phyloP scores from a whole-genome alignment of 1,140 invertebrate genomes.

The Hypothenemus hampei region DNA sequence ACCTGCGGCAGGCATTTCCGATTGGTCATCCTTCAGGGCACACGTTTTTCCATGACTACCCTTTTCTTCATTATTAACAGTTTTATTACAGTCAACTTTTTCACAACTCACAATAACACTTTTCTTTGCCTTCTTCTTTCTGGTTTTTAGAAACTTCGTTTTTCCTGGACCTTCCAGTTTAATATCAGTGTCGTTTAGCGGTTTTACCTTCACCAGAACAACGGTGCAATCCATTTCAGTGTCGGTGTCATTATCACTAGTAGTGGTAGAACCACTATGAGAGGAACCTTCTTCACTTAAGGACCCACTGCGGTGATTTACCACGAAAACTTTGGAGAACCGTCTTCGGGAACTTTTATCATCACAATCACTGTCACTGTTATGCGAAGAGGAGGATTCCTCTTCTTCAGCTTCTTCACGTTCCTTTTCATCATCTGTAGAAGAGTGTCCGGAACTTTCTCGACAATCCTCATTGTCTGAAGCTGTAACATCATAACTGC shows the following conservation, averaged over 20 bases:
- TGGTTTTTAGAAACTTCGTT: constrained; percentile 1
- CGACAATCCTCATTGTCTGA: no score
- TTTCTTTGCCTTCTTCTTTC: background rate
- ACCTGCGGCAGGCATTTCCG: no score
- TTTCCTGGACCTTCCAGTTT: constrained; percentile 4
- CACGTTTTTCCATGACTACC: no score
- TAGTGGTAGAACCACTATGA: constrained; percentile 48
- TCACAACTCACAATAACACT: constrained; percentile 8
- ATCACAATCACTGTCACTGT: constrained; percentile 63
- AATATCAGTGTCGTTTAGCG: constrained; percentile 12
- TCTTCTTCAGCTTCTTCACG: constrained; percentile 50
- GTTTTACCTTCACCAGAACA: constrained; percentile 39
- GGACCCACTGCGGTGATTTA: constrained; percentile 60
- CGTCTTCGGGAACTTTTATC: constrained; percentile 59
- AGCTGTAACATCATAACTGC: constrained; percentile 40
- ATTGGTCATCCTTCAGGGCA: no score
- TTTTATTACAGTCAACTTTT: no score
- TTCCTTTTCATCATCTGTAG: constrained; percentile 47
- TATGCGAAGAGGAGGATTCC: constrained; percentile 52
- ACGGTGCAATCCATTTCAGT: constrained; percentile 47
- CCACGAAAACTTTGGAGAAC: constrained; percentile 69
- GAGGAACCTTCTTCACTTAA: constrained; percentile 9
- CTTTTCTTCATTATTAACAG: no score
- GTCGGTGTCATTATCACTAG: constrained; percentile 52
- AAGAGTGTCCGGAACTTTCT: no score